Evolutionary conservation across 2,888 invertebrate genomes (phyloP).

Genomic region (Drymonia ruficornis): DNA sequence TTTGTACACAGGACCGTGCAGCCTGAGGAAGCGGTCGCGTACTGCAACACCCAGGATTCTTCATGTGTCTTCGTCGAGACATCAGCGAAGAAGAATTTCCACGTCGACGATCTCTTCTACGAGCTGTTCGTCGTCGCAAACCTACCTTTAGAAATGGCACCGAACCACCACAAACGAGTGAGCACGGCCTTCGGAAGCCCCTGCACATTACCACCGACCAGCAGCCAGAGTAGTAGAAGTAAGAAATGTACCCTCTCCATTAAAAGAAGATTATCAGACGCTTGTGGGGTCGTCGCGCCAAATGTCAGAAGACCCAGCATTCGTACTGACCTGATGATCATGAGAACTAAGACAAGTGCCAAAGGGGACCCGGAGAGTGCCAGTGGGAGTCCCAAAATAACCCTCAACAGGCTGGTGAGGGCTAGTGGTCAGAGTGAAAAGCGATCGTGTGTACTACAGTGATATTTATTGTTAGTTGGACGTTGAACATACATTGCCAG

Average conservation of each 20-base stretch:
- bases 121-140: constrained; percentile 93
- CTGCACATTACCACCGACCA: constrained; percentile 89
- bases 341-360: constrained; percentile 92
- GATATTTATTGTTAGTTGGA: constrained; percentile 51
- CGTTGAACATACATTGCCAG: not conserved
- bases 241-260: constrained; percentile 92
- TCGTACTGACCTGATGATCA: constrained; percentile 94
- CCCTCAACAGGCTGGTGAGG: constrained; percentile 76
- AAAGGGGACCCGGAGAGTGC: constrained; percentile 87
- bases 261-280: constrained; percentile 92
- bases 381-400: constrained; percentile 80
- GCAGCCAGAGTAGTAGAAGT: constrained; percentile 86
- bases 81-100: constrained; percentile 92
- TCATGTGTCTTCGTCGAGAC: constrained; percentile 92
- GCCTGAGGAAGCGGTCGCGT: constrained; percentile 90
- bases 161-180: constrained; percentile 93
- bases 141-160: constrained; percentile 94
- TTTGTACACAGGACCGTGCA: constrained; percentile 91
- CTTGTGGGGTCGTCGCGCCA: constrained; percentile 95
- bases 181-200: constrained; percentile 91
- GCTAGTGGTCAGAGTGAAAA: constrained; percentile 75
- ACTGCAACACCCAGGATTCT: constrained; percentile 90
- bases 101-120: constrained; percentile 93
- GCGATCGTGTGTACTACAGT: constrained; percentile 78
- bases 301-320: constrained; percentile 95